phyloP scores from a whole-genome alignment of 1,140 invertebrate species.

The Diorhabda sublineata region DNA sequence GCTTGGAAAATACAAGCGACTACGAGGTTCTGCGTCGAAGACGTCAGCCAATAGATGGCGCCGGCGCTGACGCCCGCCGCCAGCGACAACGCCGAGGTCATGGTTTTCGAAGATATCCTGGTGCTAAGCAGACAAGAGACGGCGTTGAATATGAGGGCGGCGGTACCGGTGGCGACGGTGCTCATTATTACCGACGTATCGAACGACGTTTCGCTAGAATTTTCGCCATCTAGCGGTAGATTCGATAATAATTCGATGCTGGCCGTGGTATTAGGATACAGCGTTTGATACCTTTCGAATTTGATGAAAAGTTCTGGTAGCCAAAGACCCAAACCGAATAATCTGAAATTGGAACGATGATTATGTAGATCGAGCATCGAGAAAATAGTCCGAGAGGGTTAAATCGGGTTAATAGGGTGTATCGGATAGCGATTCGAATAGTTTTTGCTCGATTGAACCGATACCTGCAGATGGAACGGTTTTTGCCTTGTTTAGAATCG shows the following conservation, averaged over 20 bases:
- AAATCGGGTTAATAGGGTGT: no score
- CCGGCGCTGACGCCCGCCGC: constrained; percentile 49
- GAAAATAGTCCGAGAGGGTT: no score
- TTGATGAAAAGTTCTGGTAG: constrained; percentile 63
- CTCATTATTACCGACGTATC: constrained; percentile 50
- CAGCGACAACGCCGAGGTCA: constrained; percentile 50
- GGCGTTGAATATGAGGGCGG: constrained; percentile 49
- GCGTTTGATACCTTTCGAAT: constrained; percentile 49
- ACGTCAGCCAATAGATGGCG: constrained; percentile 51
- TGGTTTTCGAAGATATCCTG: constrained; percentile 34
- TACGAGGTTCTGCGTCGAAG: constrained; percentile 50
- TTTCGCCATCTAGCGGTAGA: constrained; percentile 23
- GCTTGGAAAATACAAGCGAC: constrained; percentile 55
- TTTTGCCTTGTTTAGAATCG: no score
- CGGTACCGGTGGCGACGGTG: constrained; percentile 50
- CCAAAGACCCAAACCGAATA: constrained; percentile 68
- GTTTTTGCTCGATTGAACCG: no score
- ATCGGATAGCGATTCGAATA: no score
- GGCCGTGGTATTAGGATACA: constrained; percentile 48
- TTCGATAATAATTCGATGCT: constrained; percentile 51
- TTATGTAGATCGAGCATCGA: no score
- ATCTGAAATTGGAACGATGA: constrained; percentile 48
- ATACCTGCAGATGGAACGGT: no score
- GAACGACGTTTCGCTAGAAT: constrained; percentile 36
- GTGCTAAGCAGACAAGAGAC: constrained; percentile 46